These are phyloP conservation scores for Hyposoter didymator DNA, from an alignment of 2,888 invertebrate species.

Conservation along the genomic window DNA sequence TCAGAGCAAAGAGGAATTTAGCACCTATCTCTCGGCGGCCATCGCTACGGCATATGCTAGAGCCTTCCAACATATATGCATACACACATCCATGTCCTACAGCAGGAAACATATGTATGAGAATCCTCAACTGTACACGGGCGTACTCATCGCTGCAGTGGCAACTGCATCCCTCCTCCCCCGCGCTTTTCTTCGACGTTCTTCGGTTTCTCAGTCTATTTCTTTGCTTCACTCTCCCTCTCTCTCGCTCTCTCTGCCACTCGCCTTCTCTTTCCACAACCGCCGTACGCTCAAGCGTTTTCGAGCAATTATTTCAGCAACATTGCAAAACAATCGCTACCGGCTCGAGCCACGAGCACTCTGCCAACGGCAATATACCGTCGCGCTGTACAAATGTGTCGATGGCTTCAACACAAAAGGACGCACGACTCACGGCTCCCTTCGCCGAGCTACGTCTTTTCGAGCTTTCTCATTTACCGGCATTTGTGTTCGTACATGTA, in stretches of 20 bases:
- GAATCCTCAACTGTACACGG: conserved; percentile 48
- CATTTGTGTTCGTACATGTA: neutral
- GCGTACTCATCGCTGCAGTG: conserved; percentile 54
- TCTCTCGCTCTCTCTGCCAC: neutral
- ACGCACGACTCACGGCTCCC: neutral
- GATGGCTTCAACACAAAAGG: conserved; percentile 31
- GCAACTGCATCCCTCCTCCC: conserved; percentile 55
- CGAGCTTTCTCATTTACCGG: neutral
- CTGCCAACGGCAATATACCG: conserved; percentile 56
- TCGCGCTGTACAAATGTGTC: conserved; percentile 21
- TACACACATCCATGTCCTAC: neutral
- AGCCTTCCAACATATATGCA: conserved; percentile 2
- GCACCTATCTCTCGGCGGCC: conserved; percentile 80
- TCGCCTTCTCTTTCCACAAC: neutral
- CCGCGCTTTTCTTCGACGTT: conserved; percentile 21
- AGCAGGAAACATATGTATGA: conserved; percentile 10
- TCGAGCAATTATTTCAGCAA: conserved; percentile 82
- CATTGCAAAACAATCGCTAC: conserved; percentile 82
- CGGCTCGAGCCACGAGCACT: conserved; percentile 55
- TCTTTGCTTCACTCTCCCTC: conserved; percentile 1
- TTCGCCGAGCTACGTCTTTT: too few species aligned
- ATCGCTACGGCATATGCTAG: conserved; percentile 70
- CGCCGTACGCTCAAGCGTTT: conserved; percentile 74
- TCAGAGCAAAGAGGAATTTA: conserved; percentile 83
- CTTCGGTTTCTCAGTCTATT: neutral